Conservation (phyloP, 2,888 invertebrate genomes). For the Athalia rosae region DNA sequence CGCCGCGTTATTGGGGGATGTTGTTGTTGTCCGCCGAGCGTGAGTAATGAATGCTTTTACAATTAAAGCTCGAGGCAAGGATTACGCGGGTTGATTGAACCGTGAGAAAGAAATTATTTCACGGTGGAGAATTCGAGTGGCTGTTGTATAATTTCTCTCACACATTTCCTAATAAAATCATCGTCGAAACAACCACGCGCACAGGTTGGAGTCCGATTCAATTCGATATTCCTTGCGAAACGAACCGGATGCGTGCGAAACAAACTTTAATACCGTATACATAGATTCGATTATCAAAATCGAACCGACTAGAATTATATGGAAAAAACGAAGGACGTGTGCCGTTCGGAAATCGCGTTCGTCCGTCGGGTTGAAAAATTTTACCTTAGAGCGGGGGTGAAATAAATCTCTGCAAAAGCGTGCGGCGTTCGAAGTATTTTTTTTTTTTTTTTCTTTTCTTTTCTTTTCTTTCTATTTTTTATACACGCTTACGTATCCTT, state of each 20-base stretch:
- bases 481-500: background rate
- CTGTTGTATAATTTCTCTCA: too few species aligned
- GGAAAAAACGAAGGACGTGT: background rate
- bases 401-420: conserved; percentile 24
- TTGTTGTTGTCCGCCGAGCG: background rate
- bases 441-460: background rate
- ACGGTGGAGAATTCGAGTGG: background rate
- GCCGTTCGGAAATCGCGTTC: conserved; percentile 12
- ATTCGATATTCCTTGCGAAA: too few species aligned
- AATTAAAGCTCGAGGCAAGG: conserved; percentile 4
- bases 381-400: background rate
- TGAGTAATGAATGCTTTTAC: conserved; percentile 2
- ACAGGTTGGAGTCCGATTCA: too few species aligned
- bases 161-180: too few species aligned
- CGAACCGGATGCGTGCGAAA: too few species aligned
- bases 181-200: too few species aligned
- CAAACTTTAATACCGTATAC: too few species aligned
- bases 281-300: background rate
- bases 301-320: background rate
- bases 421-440: background rate
- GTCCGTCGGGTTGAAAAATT: conserved; percentile 16
- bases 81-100: background rate
- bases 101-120: background rate
- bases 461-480: background rate
- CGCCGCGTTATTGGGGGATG: too few species aligned